phyloP scores from a whole-genome alignment of 64 coral and sea anemone species.

The Montipora sp. region DNA sequence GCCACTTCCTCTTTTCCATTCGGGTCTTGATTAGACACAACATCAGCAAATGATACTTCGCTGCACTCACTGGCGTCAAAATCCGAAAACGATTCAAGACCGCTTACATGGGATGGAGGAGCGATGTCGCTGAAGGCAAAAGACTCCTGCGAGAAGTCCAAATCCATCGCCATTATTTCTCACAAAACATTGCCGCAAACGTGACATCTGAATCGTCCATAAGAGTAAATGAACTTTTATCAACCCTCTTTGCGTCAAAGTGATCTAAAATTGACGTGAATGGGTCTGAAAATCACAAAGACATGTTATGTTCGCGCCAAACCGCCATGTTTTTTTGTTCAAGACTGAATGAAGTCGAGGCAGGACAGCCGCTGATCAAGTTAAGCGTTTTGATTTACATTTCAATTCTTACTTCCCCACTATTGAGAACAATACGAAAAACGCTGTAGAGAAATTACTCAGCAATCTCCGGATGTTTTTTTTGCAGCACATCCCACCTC shows the following conservation, averaged over 20 bases:
- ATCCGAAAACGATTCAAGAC: constrained; percentile 88
- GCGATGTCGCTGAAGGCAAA: constrained; percentile 87
- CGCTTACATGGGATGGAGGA: constrained; percentile 86
- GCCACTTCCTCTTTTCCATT: neutral
- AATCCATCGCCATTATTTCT: constrained; percentile 64
- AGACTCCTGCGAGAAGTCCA: constrained; percentile 82
- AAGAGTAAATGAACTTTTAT: neutral
- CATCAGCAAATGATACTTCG: constrained; percentile 38
- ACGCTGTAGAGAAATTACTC: neutral
- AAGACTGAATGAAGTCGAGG: constrained; percentile 27
- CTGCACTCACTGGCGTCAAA: constrained; percentile 77
- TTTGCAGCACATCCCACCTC: too few relatives aligned
- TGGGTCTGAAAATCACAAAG: neutral
- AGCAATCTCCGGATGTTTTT: neutral
- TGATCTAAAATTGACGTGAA: neutral
- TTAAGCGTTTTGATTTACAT: neutral
- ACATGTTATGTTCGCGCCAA: constrained; percentile 36
- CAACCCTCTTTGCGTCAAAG: neutral
- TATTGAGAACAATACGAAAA: neutral
- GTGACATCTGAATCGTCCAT: neutral
- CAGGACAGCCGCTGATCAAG: constrained; percentile 25
- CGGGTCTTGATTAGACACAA: neutral
- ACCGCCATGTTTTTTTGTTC: constrained; percentile 50
- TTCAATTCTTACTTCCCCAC: neutral
- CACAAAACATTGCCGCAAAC: neutral